Base-by-base conservation (phyloP, 2,797 vertebrate genomes). In the Rhodeus uyekii region DNA sequence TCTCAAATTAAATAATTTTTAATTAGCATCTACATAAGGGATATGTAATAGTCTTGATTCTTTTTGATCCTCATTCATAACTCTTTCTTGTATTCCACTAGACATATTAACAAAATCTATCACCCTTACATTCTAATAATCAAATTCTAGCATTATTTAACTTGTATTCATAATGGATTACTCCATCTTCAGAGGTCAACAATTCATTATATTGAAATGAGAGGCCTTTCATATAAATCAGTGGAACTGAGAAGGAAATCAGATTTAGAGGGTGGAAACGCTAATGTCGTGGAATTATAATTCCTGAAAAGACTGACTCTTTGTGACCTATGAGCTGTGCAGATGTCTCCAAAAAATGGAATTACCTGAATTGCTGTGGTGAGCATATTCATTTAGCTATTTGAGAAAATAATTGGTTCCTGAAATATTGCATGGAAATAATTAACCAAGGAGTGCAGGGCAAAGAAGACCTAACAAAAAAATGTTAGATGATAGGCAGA, bases 331-430 rank as follows among this genome's bases (percentile, higher is more conserved):
- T 36, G 34, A 63, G 42, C 74, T 71, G 85, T 84, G 85, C 89
- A 87, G 79, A 76, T 81, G 87, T 89, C 83, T 87, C 65, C 69
- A 38, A 85, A 89, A 86, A 88, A 82, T 82, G 85, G 89, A 86
- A 83, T 87, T 89, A 90, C 89, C 89, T 90, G 83, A 90, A 88
- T 89, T 91, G 89, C 90, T 89, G 91, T 88, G 84, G 86, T 80
- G 86, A 90, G 81, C 87, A 72, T 88, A 87, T 92, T 89, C 91
- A 91, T 93, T 93, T 92, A 90, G 91, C 91, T 91, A 91, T 92
- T 90, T 91, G 91, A 92, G 74, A 73, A 89, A 89, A 90, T 93
- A 94, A 94, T 93, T 92, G 92, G 88, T 92, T 93, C 91, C 87
- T 91, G 91, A 92, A 91, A 92, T 86, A 92, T 93, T 93, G 84